These are phyloP conservation scores for Nothocercus nigrocapillus DNA, from an alignment of 2,113 vertebrate species.

Conservation along the genomic window DNA sequence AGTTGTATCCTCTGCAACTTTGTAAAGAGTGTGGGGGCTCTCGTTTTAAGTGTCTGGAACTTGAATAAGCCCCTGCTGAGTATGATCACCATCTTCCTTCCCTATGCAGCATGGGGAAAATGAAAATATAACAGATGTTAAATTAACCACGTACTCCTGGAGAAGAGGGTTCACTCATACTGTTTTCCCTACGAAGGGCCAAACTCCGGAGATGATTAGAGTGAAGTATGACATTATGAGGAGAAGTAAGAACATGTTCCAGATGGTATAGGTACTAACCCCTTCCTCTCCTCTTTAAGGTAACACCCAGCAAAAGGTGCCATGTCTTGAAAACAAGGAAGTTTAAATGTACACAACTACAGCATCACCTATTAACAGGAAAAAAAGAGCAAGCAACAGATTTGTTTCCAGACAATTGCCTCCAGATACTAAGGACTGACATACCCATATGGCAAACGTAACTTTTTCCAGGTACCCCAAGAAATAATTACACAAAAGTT, in stretches of 20 bases:
- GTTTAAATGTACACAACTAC: accelerated
- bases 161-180: not conserved
- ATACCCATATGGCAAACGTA: not conserved
- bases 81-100: not conserved
- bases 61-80: not conserved
- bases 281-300: not conserved
- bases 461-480: not conserved
- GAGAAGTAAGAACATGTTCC: not conserved
- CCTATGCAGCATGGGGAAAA: accelerated
- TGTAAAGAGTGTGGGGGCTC: not conserved
- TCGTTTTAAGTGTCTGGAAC: not conserved
- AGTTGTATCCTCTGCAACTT: not conserved
- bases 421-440: not conserved
- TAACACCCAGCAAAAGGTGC: not conserved
- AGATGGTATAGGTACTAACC: not conserved
- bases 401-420: not conserved
- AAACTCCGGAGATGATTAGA: not conserved
- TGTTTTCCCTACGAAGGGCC: not conserved
- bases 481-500: not conserved
- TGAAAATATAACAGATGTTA: accelerated
- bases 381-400: not conserved
- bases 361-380: not conserved
- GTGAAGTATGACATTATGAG: not conserved
- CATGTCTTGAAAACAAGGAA: not conserved
- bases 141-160: not conserved